These are phyloP conservation scores for Drosophila hamatofila DNA, from an alignment of 2,888 invertebrate species.

Conservation along the genomic window DNA sequence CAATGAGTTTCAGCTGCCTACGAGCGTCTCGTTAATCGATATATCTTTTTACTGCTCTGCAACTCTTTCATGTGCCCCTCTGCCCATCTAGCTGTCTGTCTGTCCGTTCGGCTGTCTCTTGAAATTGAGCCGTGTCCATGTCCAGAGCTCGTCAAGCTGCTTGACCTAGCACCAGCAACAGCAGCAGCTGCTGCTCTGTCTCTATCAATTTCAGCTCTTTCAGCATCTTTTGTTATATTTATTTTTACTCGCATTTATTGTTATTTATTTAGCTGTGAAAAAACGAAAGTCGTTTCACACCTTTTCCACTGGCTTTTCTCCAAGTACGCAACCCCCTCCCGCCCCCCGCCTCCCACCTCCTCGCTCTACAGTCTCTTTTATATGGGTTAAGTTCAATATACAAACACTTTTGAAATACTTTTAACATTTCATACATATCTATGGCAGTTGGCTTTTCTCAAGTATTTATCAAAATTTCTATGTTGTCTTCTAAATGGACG, in stretches of 20 bases:
- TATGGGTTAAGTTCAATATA: conserved; percentile 73
- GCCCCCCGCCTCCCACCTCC: neutral
- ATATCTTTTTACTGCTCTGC: conserved; percentile 51
- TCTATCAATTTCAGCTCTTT: conserved; percentile 25
- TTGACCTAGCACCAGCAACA: conserved; percentile 29
- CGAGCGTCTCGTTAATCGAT: conserved; percentile 70
- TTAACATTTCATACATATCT: conserved; percentile 67
- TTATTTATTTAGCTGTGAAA: conserved; percentile 75
- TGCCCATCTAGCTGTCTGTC: neutral
- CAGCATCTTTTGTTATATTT: conserved; percentile 53
- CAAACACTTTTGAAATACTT: conserved; percentile 62
- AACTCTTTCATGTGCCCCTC: conserved; percentile 45
- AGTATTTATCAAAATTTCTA: conserved; percentile 52
- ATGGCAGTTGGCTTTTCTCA: conserved; percentile 38
- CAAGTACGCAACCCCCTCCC: neutral
- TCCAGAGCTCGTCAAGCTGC: conserved; percentile 51
- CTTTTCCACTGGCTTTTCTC: conserved; percentile 32
- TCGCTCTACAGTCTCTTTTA: conserved; percentile 8
- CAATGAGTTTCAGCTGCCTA: conserved; percentile 65
- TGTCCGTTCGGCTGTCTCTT: conserved; percentile 30
- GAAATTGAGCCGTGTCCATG: conserved; percentile 73
- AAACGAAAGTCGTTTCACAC: conserved; percentile 76
- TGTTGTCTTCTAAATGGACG: conserved; percentile 65
- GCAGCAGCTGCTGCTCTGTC: conserved; percentile 13
- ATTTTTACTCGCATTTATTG: conserved; percentile 57